phyloP scores from a whole-genome alignment of 2,113 vertebrate genomes.

The Psephotus haematonotus region DNA sequence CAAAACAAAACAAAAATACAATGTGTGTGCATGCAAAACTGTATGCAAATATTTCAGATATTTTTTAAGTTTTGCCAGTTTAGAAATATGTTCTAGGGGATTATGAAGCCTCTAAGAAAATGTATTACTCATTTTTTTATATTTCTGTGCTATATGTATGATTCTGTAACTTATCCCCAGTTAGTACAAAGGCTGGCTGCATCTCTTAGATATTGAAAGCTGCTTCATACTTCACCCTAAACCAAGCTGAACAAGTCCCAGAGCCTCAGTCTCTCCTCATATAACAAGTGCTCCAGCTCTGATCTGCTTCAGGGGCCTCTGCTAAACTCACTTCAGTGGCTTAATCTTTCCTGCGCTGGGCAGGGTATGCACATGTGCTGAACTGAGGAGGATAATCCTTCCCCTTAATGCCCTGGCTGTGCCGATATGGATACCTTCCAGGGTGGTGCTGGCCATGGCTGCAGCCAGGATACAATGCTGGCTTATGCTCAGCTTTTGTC shows the following conservation, averaged over 20 bases:
- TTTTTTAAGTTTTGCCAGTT: not conserved
- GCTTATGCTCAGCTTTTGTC: not conserved
- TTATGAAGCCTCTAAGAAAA: not conserved
- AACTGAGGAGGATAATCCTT: not conserved
- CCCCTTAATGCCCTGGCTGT: not conserved
- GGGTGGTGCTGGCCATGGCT: rapidly evolving
- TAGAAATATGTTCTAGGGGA: not conserved
- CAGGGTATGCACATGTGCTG: not conserved
- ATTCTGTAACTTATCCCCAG: not conserved
- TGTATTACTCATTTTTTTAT: not conserved
- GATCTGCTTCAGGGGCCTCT: not conserved
- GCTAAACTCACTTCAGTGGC: not conserved
- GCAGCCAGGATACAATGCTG: not conserved
- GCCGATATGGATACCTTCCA: not conserved
- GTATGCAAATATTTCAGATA: not conserved
- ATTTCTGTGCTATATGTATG: not conserved
- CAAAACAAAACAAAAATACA: not conserved
- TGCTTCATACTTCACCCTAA: not conserved
- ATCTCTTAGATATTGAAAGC: not conserved
- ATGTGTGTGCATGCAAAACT: not conserved
- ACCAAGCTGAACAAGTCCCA: not conserved
- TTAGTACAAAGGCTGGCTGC: not conserved
- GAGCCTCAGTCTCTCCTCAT: not conserved
- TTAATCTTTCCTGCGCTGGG: not conserved
- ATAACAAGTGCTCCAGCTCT: not conserved